Evolutionary conservation across 2,888 invertebrate species (phyloP).

Genomic region (Adineta ricciae): DNA sequence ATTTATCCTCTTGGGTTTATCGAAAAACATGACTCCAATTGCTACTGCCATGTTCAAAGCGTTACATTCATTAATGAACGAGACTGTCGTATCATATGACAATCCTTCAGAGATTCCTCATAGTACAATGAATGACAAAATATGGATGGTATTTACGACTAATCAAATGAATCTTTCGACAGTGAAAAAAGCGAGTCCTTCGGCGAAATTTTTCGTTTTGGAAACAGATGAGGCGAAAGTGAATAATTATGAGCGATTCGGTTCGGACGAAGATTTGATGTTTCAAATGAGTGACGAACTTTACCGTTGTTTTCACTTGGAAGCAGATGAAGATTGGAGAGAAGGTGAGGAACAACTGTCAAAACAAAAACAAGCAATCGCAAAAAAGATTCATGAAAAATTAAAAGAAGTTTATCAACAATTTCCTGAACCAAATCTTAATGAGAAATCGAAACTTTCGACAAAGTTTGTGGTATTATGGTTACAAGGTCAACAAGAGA

Average conservation of each 20-base stretch:
- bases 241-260: background rate
- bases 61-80: background rate
- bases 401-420: background rate
- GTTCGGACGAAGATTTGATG: background rate
- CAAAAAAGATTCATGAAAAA: background rate
- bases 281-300: background rate
- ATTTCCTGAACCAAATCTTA: background rate
- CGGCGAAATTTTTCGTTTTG: background rate
- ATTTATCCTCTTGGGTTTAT: background rate
- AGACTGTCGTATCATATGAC: background rate
- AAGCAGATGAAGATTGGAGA: background rate
- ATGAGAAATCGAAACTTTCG: background rate
- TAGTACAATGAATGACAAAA: background rate
- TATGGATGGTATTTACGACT: background rate
- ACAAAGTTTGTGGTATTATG: background rate
- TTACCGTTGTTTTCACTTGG: background rate
- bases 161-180: background rate
- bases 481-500: background rate
- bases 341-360: rapidly evolving
- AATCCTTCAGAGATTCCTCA: background rate
- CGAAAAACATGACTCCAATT: background rate
- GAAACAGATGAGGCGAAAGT: background rate
- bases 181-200: background rate
- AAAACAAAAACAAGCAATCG: background rate
- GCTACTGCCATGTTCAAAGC: background rate